Conservation (phyloP, 1,140 invertebrate species). For the Glomeris maerens region DNA sequence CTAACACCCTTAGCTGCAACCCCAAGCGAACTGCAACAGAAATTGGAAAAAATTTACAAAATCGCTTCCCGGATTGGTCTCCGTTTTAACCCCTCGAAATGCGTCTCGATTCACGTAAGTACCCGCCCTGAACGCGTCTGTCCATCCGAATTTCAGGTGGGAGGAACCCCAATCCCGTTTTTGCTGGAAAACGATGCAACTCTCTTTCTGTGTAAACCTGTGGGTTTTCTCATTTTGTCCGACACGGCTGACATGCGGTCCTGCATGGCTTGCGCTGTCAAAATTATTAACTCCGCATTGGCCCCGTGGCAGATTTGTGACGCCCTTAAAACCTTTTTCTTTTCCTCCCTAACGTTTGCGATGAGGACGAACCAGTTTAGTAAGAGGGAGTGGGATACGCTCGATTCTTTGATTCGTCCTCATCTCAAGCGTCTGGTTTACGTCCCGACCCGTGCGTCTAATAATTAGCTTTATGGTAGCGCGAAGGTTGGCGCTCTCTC, state of each 20-base stretch:
- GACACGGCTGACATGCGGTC: background rate
- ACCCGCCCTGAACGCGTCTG: background rate
- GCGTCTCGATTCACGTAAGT: background rate
- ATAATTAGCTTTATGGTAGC: too few species aligned
- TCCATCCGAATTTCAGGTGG: background rate
- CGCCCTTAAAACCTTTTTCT: conserved; percentile 8
- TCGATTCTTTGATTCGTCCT: too few species aligned
- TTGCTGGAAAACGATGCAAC: background rate
- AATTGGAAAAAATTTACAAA: background rate
- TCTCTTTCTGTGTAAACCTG: background rate
- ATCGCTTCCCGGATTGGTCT: conserved; percentile 12
- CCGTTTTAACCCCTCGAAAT: conserved; percentile 13
- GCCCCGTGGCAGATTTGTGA: conserved; percentile 11
- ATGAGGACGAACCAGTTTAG: background rate
- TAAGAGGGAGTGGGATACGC: background rate
- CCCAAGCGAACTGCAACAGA: conserved; percentile 4
- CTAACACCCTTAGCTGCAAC: conserved; percentile 5
- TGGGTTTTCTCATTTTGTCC: background rate
- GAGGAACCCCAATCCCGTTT: background rate
- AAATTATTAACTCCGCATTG: background rate
- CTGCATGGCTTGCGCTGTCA: background rate
- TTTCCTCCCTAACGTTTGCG: background rate
- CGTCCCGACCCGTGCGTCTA: too few species aligned
- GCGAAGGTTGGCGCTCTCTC: too few species aligned
- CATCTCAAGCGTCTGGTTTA: too few species aligned